Percentiles rank a stretch among this genome's conserved stretches.
Conservation (phyloP, 2,113 vertebrate species). For the Tachysurus vachellii region DNA sequence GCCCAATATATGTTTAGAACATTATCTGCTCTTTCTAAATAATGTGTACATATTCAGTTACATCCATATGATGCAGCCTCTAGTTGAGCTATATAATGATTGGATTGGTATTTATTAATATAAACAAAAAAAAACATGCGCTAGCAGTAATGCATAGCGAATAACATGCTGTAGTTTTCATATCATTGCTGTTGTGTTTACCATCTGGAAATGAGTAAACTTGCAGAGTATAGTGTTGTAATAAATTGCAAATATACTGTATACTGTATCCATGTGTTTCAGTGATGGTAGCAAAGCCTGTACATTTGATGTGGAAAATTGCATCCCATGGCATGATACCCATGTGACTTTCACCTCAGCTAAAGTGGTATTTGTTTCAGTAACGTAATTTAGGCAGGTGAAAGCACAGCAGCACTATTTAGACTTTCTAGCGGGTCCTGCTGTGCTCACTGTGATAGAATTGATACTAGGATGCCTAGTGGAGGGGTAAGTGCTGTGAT, state of each 20-base stretch:
- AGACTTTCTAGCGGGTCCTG: slow-evolving; percentile 10
- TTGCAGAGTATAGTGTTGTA: not conserved
- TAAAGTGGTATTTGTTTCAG: slow-evolving; percentile 15
- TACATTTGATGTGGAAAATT: slow-evolving; percentile 18
- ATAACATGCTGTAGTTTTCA: not conserved
- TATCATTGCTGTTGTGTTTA: not conserved
- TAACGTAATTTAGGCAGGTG: slow-evolving; percentile 39
- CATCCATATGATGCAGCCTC: not conserved
- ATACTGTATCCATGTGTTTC: not conserved
- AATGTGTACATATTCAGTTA: not conserved
- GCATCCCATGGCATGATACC: not conserved
- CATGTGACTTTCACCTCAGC: slow-evolving; percentile 25
- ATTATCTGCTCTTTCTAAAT: not conserved
- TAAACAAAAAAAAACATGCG: not conserved
- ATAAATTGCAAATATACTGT: not conserved
- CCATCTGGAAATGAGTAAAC: not conserved
- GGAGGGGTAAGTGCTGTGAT: slow-evolving; percentile 6
- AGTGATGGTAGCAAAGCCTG: not conserved
- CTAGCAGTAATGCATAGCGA: not conserved
- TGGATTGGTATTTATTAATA: not conserved
- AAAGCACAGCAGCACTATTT: slow-evolving; percentile 37
- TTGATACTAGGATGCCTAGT: slow-evolving; percentile 33
- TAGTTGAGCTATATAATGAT: not conserved
- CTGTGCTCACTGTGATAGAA: slow-evolving; percentile 32
- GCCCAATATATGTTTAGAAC: not conserved